Percentiles rank a stretch among this genome's conserved stretches.
These are phyloP conservation scores for Serrognathus titanus DNA, from an alignment of 2,888 invertebrate species.

Conservation along the genomic window DNA sequence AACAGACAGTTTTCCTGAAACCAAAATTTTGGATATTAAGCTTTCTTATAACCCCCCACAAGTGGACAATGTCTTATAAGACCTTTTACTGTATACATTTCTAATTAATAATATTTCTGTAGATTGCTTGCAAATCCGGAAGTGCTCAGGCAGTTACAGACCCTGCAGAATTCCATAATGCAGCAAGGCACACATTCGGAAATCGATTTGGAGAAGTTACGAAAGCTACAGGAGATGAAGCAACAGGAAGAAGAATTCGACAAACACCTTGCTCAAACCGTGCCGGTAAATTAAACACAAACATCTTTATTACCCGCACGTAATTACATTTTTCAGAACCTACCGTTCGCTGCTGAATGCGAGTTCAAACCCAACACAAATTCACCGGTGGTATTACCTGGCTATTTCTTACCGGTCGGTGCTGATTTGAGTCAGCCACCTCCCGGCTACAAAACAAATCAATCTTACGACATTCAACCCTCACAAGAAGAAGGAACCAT, in stretches of 20 bases:
- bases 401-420: constrained; percentile 32
- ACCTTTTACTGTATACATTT: too few relatives aligned
- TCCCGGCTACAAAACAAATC: constrained; percentile 53
- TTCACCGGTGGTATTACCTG: constrained; percentile 31
- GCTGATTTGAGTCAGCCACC: constrained; percentile 54
- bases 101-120: not conserved
- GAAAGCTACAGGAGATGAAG: constrained; percentile 66
- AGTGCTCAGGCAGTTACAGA: constrained; percentile 85
- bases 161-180: constrained; percentile 50
- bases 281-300: constrained; percentile 54
- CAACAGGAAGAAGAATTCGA: constrained; percentile 74
- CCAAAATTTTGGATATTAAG: too few relatives aligned
- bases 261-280: constrained; percentile 70
- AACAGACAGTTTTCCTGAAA: too few relatives aligned
- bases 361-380: constrained; percentile 54
- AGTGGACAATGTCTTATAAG: too few relatives aligned
- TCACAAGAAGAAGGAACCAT: constrained; percentile 49
- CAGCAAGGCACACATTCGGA: constrained; percentile 58
- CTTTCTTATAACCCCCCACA: too few relatives aligned
- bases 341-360: constrained; percentile 64
- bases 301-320: not conserved
- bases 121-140: constrained; percentile 81
- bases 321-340: constrained; percentile 49
- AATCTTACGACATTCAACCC: constrained; percentile 33
- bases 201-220: constrained; percentile 67